Conservation (phyloP, 2,113 vertebrate species). For the Macquaria australasica region DNA sequence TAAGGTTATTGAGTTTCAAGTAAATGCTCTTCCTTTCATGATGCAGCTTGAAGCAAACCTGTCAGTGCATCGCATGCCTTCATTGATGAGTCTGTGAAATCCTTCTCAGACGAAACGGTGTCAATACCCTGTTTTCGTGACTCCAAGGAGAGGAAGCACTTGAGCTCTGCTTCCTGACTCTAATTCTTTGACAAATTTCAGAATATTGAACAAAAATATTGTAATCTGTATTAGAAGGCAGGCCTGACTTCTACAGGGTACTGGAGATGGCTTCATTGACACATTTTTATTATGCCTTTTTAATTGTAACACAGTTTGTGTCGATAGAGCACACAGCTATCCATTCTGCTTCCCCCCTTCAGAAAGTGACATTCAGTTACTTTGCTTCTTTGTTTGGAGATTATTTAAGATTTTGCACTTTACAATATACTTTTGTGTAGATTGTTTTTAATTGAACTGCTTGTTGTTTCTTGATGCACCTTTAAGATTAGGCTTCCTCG, state of each 20-base stretch:
- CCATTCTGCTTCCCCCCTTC: background rate
- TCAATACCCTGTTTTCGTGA: constrained; percentile 24
- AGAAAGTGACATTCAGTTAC: background rate
- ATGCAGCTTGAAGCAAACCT: background rate
- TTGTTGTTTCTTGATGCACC: background rate
- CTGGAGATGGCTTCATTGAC: background rate
- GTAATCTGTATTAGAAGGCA: background rate
- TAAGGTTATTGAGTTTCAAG: background rate
- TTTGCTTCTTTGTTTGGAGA: background rate
- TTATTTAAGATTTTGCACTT: background rate
- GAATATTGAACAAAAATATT: background rate
- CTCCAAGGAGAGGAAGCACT: background rate
- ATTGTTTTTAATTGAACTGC: background rate
- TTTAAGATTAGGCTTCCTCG: background rate
- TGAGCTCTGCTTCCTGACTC: background rate
- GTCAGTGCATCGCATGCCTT: constrained; percentile 39
- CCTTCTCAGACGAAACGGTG: constrained; percentile 35
- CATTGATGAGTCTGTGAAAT: constrained; percentile 40
- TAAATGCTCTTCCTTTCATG: constrained; percentile 13
- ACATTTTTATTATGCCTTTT: background rate
- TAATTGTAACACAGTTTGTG: background rate
- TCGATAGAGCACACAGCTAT: background rate
- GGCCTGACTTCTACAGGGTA: background rate
- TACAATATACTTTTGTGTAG: background rate
- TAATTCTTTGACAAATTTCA: background rate